Evolutionary conservation across 2,797 vertebrate genomes (phyloP).

Genomic region (Miichthys miiuy): DNA sequence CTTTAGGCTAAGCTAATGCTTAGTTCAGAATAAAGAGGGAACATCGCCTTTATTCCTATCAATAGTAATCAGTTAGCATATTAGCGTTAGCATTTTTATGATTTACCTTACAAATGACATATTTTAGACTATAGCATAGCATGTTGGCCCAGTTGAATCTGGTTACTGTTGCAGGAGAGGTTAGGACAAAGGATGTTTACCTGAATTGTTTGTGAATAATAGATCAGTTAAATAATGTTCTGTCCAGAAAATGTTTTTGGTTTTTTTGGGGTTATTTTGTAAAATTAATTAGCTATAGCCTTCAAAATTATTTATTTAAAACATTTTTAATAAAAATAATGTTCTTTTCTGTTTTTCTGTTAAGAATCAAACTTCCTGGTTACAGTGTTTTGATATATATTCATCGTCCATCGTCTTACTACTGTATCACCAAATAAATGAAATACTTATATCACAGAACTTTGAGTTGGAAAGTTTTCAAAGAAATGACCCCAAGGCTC

Average conservation of each 20-base stretch:
- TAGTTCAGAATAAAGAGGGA: not conserved
- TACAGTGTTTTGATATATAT: not conserved
- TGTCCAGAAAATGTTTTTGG: not conserved
- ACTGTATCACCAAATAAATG: conserved; percentile 8
- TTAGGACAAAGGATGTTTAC: not conserved
- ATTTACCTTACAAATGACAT: not conserved
- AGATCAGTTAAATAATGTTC: not conserved
- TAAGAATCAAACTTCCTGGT: not conserved
- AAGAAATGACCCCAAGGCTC: conserved; percentile 39
- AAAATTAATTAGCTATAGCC: not conserved
- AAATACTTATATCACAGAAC: conserved; percentile 34
- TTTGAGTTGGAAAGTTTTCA: conserved; percentile 37
- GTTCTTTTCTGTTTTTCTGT: not conserved
- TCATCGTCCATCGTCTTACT: not conserved
- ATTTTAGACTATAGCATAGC: not conserved
- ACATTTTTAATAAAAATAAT: not conserved
- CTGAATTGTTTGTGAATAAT: not conserved
- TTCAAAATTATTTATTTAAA: conserved; percentile 6
- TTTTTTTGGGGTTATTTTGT: no score
- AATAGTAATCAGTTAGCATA: not conserved
- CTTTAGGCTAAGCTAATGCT: not conserved
- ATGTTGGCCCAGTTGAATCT: not conserved
- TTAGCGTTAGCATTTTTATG: not conserved
- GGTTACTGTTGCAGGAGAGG: not conserved
- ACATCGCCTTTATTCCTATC: not conserved